phyloP scores from a whole-genome alignment of 92 coral and sea anemone species.

The Phenganax marumi region DNA sequence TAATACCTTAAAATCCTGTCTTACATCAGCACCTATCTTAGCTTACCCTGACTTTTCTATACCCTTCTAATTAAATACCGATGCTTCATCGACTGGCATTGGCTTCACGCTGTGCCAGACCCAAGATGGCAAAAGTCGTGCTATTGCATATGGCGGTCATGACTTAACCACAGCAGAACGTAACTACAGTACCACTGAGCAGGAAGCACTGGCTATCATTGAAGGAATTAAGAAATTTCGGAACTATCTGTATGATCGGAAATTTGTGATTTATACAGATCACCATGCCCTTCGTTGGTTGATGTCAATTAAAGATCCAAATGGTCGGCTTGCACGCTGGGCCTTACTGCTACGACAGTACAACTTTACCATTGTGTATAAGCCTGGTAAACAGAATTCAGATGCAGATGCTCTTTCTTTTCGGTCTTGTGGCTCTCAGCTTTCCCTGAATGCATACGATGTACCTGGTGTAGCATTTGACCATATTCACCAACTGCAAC shows the following conservation, averaged over 20 bases:
- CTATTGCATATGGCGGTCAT: too few relatives aligned
- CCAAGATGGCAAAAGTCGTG: too few relatives aligned
- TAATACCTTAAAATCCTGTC: slow-evolving; percentile 36
- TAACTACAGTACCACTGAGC: too few relatives aligned
- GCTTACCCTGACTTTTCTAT: too few relatives aligned
- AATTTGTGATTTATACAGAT: slow-evolving; percentile 39
- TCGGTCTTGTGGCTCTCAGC: slow-evolving; percentile 23
- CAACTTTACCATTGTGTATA: slow-evolving; percentile 37
- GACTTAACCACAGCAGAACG: too few relatives aligned
- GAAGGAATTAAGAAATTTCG: too few relatives aligned
- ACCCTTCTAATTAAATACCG: too few relatives aligned
- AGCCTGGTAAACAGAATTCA: slow-evolving; percentile 10
- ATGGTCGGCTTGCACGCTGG: too few relatives aligned
- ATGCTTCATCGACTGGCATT: slow-evolving; percentile 2
- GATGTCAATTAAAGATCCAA: slow-evolving; percentile 48
- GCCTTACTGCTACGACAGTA: slow-evolving; percentile 33
- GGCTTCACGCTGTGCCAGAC: too few relatives aligned
- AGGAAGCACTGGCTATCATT: too few relatives aligned
- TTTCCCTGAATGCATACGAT: background rate
- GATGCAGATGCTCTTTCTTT: slow-evolving; percentile 20
- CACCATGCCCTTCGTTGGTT: slow-evolving; percentile 46
- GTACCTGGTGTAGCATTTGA: slow-evolving; percentile 21
- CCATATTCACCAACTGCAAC: slow-evolving; percentile 37
- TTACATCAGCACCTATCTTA: too few relatives aligned
- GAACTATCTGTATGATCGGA: too few relatives aligned